These are phyloP conservation scores for Caenorhabditis sp. DNA, from an alignment of 2,888 invertebrate species.

Conservation along the genomic window DNA sequence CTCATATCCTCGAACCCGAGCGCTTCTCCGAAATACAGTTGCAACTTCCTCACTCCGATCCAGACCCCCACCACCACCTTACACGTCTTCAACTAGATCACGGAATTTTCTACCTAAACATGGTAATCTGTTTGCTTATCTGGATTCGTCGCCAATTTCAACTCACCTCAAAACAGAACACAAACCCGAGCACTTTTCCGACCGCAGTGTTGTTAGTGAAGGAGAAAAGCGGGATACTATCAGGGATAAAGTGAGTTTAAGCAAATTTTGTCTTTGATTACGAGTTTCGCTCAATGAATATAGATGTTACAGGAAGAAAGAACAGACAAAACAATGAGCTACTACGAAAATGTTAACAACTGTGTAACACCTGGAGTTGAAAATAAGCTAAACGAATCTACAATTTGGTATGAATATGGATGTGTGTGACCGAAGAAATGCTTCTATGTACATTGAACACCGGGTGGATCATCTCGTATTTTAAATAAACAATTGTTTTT, in stretches of 20 bases:
- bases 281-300: too few species aligned
- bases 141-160: slow-evolving; percentile 6
- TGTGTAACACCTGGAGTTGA: slow-evolving; percentile 3
- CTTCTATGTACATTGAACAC: too few species aligned
- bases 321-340: slow-evolving; percentile 66
- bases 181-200: too few species aligned
- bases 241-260: slow-evolving; percentile 54
- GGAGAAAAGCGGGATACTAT: slow-evolving; percentile 62
- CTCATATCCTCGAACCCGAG: too few species aligned
- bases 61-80: slow-evolving; percentile 65
- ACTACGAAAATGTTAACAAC: slow-evolving; percentile 67
- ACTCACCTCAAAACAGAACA: too few species aligned
- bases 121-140: not conserved
- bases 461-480: too few species aligned
- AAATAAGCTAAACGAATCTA: slow-evolving; percentile 60
- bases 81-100: slow-evolving; percentile 14
- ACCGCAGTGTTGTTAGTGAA: slow-evolving; percentile 61
- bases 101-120: too few species aligned
- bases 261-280: too few species aligned
- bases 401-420: slow-evolving; percentile 71
- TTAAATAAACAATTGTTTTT: too few species aligned
- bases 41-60: slow-evolving; percentile 59
- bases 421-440: slow-evolving; percentile 59
- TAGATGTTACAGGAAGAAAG: slow-evolving; percentile 60
- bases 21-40: slow-evolving; percentile 62